These are phyloP conservation scores for Alectura lathami DNA, from an alignment of 2,113 vertebrate genomes.

Conservation along the genomic window DNA sequence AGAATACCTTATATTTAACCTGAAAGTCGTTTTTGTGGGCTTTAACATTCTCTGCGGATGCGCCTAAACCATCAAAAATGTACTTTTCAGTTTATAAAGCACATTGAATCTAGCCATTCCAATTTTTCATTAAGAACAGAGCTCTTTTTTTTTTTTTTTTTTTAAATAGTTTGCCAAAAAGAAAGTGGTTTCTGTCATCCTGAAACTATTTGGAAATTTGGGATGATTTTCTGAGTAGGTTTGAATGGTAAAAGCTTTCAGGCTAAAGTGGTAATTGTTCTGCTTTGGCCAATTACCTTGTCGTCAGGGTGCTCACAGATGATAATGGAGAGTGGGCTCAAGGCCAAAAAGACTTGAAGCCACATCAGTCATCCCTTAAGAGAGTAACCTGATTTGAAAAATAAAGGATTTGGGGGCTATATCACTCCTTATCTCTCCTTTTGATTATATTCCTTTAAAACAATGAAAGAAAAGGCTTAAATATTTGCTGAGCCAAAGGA, in stretches of 20 bases:
- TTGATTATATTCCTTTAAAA: background rate
- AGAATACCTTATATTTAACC: background rate
- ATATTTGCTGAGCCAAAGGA: background rate
- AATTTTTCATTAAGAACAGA: background rate
- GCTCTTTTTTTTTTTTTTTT: background rate
- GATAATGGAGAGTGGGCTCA: background rate
- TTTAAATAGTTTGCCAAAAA: background rate
- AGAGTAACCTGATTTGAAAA: background rate
- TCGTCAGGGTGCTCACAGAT: background rate
- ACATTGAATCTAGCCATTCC: background rate
- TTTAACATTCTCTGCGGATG: background rate
- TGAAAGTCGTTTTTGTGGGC: background rate
- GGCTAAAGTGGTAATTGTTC: background rate
- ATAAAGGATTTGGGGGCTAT: background rate
- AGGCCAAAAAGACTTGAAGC: background rate
- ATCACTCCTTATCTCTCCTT: background rate
- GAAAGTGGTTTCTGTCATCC: background rate
- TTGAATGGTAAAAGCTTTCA: conserved; percentile 1
- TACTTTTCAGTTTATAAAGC: background rate
- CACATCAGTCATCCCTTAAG: background rate
- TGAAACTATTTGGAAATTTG: background rate
- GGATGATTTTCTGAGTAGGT: background rate
- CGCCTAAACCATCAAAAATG: background rate
- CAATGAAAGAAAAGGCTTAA: background rate
- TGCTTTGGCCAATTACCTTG: background rate